Conservation (phyloP, 2,113 vertebrate genomes). For the Craseonycteris thonglongyai region DNA sequence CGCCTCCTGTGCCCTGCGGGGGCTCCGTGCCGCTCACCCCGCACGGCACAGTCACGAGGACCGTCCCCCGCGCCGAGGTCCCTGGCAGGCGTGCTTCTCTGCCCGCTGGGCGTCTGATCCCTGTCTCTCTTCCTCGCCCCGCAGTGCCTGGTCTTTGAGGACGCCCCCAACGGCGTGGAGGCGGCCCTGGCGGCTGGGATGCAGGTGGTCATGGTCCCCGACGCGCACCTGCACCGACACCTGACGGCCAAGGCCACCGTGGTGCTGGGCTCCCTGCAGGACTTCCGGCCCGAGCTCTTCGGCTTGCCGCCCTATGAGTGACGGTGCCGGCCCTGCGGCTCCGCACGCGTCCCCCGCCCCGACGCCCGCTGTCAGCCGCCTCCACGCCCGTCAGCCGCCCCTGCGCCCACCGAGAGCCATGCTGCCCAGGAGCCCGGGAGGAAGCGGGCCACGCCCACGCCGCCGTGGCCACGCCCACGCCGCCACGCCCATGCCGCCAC, state of each 20-base stretch:
- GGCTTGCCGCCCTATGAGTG: slow-evolving; percentile 86
- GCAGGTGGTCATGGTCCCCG: slow-evolving; percentile 95
- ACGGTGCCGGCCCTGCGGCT: neutral
- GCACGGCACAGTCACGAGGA: too few species aligned
- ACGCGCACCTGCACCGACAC: slow-evolving; percentile 81
- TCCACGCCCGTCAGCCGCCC: accelerated
- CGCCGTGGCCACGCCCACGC: too few species aligned
- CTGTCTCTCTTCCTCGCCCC: slow-evolving; percentile 23
- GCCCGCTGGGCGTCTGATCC: neutral
- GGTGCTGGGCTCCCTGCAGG: slow-evolving; percentile 84
- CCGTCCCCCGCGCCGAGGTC: too few species aligned
- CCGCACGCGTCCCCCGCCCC: too few species aligned
- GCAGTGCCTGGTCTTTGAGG: slow-evolving; percentile 95
- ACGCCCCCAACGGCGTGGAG: slow-evolving; percentile 89
- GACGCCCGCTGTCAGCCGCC: too few species aligned
- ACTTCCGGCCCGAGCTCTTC: slow-evolving; percentile 89
- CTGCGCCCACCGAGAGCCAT: neutral
- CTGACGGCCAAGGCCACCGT: slow-evolving; percentile 84
- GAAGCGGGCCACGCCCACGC: too few species aligned
- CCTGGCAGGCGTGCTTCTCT: too few species aligned
- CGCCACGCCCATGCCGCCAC: too few species aligned
- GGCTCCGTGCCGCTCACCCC: too few species aligned
- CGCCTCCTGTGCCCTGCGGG: too few species aligned
- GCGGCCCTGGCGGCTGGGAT: slow-evolving; percentile 87
- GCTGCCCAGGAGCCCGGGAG: too few species aligned